These are phyloP conservation scores for Turritopsis dohrnii DNA, from an alignment of 30 jellyfish, hydroid and myxozoan species.

Conservation along the genomic window DNA sequence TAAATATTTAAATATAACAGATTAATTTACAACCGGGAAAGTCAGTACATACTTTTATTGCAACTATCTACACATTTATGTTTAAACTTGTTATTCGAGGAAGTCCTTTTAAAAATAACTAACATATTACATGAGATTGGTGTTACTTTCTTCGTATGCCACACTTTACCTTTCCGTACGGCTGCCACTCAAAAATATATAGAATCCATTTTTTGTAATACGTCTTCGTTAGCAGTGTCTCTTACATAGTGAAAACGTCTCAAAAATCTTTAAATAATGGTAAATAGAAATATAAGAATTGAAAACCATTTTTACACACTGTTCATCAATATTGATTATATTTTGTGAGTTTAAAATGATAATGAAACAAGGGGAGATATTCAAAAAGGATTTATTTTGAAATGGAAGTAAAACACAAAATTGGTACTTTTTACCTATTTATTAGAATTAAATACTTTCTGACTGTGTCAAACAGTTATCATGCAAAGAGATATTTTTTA, in stretches of 20 bases:
- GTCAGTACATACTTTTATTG: too few relatives aligned
- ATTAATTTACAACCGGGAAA: too few relatives aligned
- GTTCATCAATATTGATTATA: neutral
- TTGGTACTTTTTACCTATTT: neutral
- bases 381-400: neutral
- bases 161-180: too few relatives aligned
- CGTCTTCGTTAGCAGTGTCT: too few relatives aligned
- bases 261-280: neutral
- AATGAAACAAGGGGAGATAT: neutral
- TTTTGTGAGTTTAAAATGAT: neutral
- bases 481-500: neutral
- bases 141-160: too few relatives aligned
- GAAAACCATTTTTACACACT: neutral
- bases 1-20: too few relatives aligned
- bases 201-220: too few relatives aligned
- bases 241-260: neutral
- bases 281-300: neutral
- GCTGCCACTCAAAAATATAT: too few relatives aligned
- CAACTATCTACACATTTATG: too few relatives aligned
- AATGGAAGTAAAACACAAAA: neutral
- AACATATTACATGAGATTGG: too few relatives aligned
- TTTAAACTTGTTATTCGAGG: too few relatives aligned
- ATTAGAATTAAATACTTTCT: neutral
- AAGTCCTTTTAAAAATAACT: too few relatives aligned
- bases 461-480: neutral